These are phyloP conservation scores for Syngnathus rostellatus DNA, from an alignment of 2,797 vertebrate genomes.

Conservation along the genomic window DNA sequence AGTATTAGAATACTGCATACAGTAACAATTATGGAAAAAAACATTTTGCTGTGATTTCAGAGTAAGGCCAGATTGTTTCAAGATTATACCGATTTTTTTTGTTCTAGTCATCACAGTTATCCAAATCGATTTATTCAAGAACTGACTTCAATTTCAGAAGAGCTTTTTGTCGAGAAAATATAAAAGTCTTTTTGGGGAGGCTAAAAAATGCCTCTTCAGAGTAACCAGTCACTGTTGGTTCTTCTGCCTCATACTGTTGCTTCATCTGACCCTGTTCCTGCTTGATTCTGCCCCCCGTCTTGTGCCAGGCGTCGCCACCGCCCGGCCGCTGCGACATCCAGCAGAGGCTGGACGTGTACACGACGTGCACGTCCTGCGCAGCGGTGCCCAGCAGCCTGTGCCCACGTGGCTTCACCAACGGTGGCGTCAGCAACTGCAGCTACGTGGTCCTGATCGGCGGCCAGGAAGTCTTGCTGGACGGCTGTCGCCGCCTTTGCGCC, in stretches of 20 bases:
- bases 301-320: conserved; percentile 9
- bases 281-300: not conserved
- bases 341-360: conserved; percentile 35
- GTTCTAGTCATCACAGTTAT: no score
- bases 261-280: not conserved
- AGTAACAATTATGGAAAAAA: no score
- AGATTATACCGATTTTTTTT: not conserved
- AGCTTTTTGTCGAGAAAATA: no score
- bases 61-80: not conserved
- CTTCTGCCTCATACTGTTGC: not conserved
- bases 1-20: no score
- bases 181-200: no score
- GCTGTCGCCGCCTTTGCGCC: conserved; percentile 74
- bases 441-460: conserved; percentile 75
- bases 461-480: conserved; percentile 55
- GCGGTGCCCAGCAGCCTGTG: conserved; percentile 54
- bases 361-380: conserved; percentile 73
- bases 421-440: conserved; percentile 71
- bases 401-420: conserved; percentile 60
- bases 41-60: no score
- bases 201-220: no score
- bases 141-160: no score
- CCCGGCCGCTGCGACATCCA: conserved; percentile 67
- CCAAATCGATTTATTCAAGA: no score
- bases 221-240: not conserved